A percentile compares a stretch with the other conserved stretches of the same genome.
phyloP scores from a whole-genome alignment of 2,888 invertebrate genomes.

The Nephrotoma appendiculata region DNA sequence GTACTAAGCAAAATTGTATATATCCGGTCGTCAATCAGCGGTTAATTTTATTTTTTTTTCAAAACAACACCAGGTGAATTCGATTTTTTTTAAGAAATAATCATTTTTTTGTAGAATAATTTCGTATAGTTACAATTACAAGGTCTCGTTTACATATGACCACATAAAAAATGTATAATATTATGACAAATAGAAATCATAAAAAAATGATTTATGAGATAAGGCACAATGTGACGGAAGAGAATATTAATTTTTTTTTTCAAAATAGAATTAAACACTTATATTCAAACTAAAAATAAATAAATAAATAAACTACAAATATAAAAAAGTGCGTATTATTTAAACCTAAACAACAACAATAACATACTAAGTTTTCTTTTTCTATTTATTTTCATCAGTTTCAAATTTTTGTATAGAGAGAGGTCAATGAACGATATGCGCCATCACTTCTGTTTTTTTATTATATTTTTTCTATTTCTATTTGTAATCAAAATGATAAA shows the following conservation, averaged over 20 bases:
- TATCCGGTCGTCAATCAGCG: not conserved
- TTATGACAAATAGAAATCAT: not conserved
- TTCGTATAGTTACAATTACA: not conserved
- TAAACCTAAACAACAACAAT: not conserved
- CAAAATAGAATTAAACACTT: not conserved
- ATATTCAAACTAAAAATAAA: not conserved
- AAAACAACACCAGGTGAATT: not conserved
- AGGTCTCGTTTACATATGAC: not conserved
- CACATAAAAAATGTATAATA: not conserved
- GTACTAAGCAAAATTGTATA: not conserved
- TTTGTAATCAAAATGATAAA: not conserved
- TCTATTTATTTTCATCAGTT: not conserved
- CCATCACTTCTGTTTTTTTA: conserved; percentile 1
- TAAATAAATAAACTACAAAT: not conserved
- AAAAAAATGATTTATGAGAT: not conserved
- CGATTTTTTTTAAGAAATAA: not conserved
- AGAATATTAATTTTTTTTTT: not conserved
- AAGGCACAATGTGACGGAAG: not conserved
- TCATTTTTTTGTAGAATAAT: not conserved
- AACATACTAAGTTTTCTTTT: not conserved
- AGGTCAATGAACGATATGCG: conserved; percentile 5
- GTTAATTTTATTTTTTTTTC: not conserved
- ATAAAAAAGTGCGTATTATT: conserved; percentile 1
- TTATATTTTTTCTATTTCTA: not conserved
- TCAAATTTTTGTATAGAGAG: not conserved